Conservation (phyloP, 2,797 vertebrate genomes). For the Lindbergichthys nudifrons region DNA sequence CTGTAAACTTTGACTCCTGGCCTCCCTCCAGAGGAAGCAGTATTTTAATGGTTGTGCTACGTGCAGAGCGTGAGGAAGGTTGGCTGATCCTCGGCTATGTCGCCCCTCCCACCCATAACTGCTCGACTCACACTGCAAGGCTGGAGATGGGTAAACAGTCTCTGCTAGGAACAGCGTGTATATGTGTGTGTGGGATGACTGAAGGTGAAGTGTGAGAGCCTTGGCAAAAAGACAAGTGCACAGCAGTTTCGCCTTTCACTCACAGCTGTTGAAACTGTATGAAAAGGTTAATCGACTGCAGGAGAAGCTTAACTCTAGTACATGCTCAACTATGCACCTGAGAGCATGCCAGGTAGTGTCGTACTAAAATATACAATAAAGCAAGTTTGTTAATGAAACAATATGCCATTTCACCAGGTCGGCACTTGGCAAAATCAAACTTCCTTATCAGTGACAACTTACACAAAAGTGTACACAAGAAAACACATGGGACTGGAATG, state of each 20-base stretch:
- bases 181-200: conserved; percentile 21
- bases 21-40: conserved; percentile 80
- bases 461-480: background rate
- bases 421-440: background rate
- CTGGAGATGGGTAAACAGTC: conserved; percentile 75
- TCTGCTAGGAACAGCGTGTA: conserved; percentile 38
- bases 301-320: conserved; percentile 13
- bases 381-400: background rate
- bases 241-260: conserved; percentile 44
- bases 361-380: conserved; percentile 1
- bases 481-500: conserved; percentile 18
- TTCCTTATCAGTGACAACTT: background rate
- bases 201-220: conserved; percentile 49
- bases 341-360: too few species aligned
- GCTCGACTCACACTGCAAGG: conserved; percentile 59
- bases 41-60: conserved; percentile 88
- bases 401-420: background rate
- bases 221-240: conserved; percentile 13
- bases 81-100: conserved; percentile 72
- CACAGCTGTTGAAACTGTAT: conserved; percentile 26
- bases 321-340: background rate
- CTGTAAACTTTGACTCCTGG: conserved; percentile 83
- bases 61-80: conserved; percentile 85
- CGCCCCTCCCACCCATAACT: conserved; percentile 63
- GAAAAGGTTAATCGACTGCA: conserved; percentile 1